Conservation (phyloP, 2,113 vertebrate species). For the Lasiurus cinereus region DNA sequence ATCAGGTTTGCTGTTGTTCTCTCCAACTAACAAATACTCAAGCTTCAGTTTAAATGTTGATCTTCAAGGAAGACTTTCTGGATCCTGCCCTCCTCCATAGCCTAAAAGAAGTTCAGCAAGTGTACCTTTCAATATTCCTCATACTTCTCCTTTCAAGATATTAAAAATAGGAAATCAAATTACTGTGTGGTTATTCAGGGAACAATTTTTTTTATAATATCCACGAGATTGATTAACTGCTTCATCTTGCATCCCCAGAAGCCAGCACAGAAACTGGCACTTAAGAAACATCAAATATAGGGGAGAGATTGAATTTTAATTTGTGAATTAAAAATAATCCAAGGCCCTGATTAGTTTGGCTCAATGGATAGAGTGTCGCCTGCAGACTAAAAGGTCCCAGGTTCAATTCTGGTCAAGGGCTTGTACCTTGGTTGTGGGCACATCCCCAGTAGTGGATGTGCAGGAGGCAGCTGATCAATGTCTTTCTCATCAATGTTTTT, state of each 20-base stretch:
- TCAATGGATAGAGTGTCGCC: too few species aligned
- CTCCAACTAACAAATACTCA: not conserved
- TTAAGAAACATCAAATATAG: not conserved
- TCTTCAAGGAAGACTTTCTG: not conserved
- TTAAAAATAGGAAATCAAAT: constrained; percentile 8
- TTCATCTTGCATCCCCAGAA: not conserved
- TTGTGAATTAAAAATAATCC: constrained; percentile 52
- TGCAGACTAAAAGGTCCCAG: too few species aligned
- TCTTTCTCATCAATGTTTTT: too few species aligned
- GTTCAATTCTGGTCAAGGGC: too few species aligned
- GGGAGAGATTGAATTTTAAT: not conserved
- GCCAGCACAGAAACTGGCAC: not conserved
- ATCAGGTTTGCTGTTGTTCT: not conserved
- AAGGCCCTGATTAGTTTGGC: not conserved
- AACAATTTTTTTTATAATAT: not conserved
- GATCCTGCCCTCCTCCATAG: not conserved
- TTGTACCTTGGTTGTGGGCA: too few species aligned
- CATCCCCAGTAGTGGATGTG: too few species aligned
- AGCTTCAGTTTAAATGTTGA: not conserved
- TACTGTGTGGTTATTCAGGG: not conserved
- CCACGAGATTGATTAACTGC: not conserved
- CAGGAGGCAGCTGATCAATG: too few species aligned
- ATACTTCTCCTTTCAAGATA: constrained; percentile 33
- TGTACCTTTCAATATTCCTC: not conserved
- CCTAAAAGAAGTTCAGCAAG: not conserved